phyloP scores from a whole-genome alignment of 2,888 invertebrate species.

The Eugnorisma glareosa region DNA sequence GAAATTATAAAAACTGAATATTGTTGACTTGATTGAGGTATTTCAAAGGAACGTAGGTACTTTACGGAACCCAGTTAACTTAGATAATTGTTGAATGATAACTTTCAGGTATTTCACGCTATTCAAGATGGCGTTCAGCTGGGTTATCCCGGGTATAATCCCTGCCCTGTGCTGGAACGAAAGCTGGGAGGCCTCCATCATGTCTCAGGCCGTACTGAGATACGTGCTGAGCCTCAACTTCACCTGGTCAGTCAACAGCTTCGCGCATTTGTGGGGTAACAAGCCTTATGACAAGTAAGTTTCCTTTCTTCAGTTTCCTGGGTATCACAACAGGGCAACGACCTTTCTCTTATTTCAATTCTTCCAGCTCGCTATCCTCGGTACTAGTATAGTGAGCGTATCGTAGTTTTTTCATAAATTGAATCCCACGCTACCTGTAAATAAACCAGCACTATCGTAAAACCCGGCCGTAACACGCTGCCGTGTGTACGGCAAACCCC shows the following conservation, averaged over 20 bases:
- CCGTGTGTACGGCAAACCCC: neutral
- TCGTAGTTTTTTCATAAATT: neutral
- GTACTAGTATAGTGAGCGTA: neutral
- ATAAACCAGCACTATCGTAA: neutral
- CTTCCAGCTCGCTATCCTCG: neutral
- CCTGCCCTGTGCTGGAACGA: conserved; percentile 94
- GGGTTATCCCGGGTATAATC: conserved; percentile 93
- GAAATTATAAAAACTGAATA: neutral
- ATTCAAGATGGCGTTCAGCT: conserved; percentile 92
- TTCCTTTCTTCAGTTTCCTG: neutral
- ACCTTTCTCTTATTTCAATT: neutral
- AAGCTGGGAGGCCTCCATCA: conserved; percentile 84
- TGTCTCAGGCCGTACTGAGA: conserved; percentile 92
- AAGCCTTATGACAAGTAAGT: conserved; percentile 93
- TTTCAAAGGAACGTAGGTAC: neutral
- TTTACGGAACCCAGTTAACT: neutral
- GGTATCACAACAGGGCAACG: neutral
- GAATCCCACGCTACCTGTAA: neutral
- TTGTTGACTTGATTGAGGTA: too few species aligned
- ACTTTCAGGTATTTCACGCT: conserved; percentile 91
- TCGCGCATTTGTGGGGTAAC: conserved; percentile 95
- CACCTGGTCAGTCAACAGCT: conserved; percentile 97
- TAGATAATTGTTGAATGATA: neutral
- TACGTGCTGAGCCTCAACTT: conserved; percentile 94
- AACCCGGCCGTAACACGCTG: neutral